Evolutionary conservation across 35 echinoderm and acorn worm genomes (phyloP).

Genomic region (Hemicentrotus pulcherrimus): DNA sequence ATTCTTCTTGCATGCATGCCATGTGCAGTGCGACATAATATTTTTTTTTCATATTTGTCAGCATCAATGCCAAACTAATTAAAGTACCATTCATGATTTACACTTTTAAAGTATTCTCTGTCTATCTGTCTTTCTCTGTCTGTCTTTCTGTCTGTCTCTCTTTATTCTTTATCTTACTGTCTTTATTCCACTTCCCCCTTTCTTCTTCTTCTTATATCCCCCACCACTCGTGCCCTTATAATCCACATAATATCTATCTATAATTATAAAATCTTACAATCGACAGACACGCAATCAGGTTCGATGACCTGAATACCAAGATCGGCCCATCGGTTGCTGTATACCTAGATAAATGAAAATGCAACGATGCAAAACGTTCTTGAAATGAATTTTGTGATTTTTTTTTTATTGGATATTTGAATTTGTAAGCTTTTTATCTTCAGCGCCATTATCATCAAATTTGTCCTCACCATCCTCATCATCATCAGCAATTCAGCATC

Average conservation of each 20-base stretch:
- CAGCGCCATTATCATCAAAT: background rate
- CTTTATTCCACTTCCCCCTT: too few relatives aligned
- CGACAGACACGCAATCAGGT: constrained; percentile 69
- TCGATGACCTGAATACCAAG: constrained; percentile 62
- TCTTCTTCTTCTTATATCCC: background rate
- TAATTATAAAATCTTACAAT: constrained; percentile 62
- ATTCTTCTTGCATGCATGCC: too few relatives aligned
- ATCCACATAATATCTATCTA: background rate
- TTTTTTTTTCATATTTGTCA: too few relatives aligned
- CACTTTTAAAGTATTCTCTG: too few relatives aligned
- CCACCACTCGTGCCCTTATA: background rate
- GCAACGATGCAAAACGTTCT: background rate
- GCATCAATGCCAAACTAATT: too few relatives aligned
- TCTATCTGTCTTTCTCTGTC: too few relatives aligned
- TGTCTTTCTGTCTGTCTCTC: too few relatives aligned
- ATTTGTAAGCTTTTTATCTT: background rate
- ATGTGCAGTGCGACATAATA: too few relatives aligned
- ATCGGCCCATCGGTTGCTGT: constrained; percentile 75
- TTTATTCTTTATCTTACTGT: too few relatives aligned
- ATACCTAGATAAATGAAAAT: constrained; percentile 53
- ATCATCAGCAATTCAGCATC: background rate
- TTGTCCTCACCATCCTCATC: background rate
- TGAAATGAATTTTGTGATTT: background rate
- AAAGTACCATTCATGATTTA: too few relatives aligned
- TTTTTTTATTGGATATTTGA: background rate